These are phyloP conservation scores for Phylloscopus collybita DNA, from an alignment of 2,797 vertebrate genomes.

Conservation along the genomic window DNA sequence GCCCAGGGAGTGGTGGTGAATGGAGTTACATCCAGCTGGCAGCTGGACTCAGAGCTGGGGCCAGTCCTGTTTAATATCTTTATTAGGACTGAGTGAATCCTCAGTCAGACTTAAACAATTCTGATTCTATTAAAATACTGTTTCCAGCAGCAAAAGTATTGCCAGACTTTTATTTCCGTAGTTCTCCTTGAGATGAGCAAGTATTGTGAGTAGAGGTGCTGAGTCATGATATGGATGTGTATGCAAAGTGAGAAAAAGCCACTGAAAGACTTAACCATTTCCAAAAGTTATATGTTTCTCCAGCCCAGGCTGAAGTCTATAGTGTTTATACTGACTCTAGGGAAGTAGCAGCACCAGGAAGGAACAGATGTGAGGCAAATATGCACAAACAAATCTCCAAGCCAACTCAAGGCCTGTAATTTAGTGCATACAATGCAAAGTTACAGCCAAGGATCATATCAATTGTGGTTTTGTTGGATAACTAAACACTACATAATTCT, in stretches of 20 bases:
- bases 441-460: not conserved
- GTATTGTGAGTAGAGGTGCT: too few species aligned
- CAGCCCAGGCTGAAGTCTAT: not conserved
- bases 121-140: not conserved
- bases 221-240: not conserved
- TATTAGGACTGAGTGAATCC: not conserved
- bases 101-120: not conserved
- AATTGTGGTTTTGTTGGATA: not conserved
- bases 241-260: not conserved
- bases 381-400: not conserved
- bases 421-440: not conserved
- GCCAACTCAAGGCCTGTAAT: not conserved
- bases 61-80: not conserved
- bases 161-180: not conserved
- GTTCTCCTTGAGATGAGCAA: accelerated
- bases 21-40: not conserved
- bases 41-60: not conserved
- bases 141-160: not conserved
- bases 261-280: not conserved
- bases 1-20: not conserved
- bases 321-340: not conserved
- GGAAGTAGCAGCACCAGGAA: not conserved
- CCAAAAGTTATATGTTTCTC: not conserved
- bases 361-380: not conserved
- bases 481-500: not conserved